Conservation (phyloP, 1,140 invertebrate genomes). For the Tetraneura akinire region DNA sequence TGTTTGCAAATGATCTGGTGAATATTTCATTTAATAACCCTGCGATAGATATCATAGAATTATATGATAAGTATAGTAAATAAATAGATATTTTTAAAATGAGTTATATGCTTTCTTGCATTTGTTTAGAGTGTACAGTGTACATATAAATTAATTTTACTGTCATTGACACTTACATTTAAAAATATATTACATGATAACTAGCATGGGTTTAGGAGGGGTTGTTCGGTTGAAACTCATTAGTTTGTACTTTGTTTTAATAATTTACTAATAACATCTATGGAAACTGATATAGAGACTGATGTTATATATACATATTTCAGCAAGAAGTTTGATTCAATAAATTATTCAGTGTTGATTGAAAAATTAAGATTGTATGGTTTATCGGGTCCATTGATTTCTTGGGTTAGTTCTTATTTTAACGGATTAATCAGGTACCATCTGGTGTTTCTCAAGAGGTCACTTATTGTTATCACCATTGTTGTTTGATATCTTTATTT, state of each 20-base stretch:
- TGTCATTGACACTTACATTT: not conserved
- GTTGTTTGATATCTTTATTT: too few species aligned
- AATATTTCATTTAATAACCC: too few species aligned
- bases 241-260: slow-evolving; percentile 5
- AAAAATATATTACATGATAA: not conserved
- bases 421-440: too few species aligned
- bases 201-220: not conserved
- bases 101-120: too few species aligned
- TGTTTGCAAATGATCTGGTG: too few species aligned
- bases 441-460: too few species aligned
- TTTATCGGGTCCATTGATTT: not conserved
- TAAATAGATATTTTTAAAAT: too few species aligned
- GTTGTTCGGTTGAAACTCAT: not conserved
- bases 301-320: not conserved
- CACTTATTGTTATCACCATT: too few species aligned
- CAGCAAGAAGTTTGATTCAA: not conserved
- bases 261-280: not conserved
- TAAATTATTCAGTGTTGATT: not conserved
- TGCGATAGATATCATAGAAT: too few species aligned
- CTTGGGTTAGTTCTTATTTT: too few species aligned
- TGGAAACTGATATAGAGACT: not conserved
- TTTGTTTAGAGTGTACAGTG: too few species aligned
- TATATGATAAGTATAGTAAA: too few species aligned
- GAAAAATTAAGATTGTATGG: not conserved
- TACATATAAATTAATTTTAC: not conserved